Evolutionary conservation across 2,797 vertebrate species (phyloP), one percentile per base, ranked within the genome.

Genomic region (Heteromormyrus szaboi): DNA sequence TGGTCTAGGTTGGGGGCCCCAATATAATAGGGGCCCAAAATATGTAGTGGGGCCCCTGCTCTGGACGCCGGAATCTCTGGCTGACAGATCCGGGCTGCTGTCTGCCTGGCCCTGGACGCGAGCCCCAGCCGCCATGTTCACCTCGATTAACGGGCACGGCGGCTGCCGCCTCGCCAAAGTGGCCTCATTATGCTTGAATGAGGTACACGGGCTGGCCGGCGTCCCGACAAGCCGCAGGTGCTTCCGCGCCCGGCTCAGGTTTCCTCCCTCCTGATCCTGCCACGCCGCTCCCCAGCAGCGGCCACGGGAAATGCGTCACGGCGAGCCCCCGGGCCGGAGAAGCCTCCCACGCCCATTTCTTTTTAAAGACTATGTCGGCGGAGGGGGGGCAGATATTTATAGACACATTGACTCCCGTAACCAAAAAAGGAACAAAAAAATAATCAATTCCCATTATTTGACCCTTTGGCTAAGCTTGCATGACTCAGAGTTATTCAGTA

Each of bases 131-230:
- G 48, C 1, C 22, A 3, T 1, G n/a, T 53, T 85, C 46, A 5
- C 48, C 8, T 33, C 7, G 1, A 88, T 90, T 92, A 91, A 90
- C 90, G 89, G 89, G 89, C 90, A 2, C 65, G 91, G 87, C 88
- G 89, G 22, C 14, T 48, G 85, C 89, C 88, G 90, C 85, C 51
- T 89, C 14, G 33, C 90, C 87, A 91, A 93, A 91, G 92, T 86
- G 91, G 86, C 89, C 92, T 95, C 95, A 95, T 96, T 94, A 96
- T 91, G 95, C 95, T 93, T 95, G 93, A 93, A 96, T 96, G 94
- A 95, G 90, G 88, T 90, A 88, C 92, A 95, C 41, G 85, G 93
- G 87, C 93, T 90, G 90, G 87, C 89, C 14, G 89, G 93, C 91
- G 51, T 59, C 88, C 88, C 33, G 93, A 95, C 96, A 95, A 95